These are phyloP conservation scores for Limnothrissa miodon DNA, from an alignment of 2,113 vertebrate genomes.

Conservation along the genomic window DNA sequence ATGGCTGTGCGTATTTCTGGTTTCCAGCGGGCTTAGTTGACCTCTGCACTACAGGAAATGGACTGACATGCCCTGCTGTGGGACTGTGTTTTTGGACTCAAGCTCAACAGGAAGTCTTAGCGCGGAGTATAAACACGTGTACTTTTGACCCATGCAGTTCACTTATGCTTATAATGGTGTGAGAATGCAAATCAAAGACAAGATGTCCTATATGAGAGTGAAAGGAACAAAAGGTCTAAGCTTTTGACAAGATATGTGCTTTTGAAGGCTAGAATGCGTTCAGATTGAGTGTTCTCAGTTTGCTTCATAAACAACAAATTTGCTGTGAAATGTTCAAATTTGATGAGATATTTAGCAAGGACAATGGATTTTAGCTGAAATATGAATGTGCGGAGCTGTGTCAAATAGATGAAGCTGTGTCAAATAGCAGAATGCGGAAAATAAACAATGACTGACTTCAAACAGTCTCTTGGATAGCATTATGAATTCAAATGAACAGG, in stretches of 20 bases:
- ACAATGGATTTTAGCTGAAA: too few species aligned
- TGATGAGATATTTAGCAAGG: too few species aligned
- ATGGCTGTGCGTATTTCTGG: neutral
- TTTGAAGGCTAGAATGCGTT: neutral
- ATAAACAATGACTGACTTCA: too few species aligned
- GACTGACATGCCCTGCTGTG: neutral
- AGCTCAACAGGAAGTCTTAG: constrained; percentile 31
- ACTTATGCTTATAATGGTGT: neutral
- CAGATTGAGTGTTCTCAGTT: neutral
- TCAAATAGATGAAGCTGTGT: too few species aligned
- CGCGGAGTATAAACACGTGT: constrained; percentile 30
- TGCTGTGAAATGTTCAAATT: neutral
- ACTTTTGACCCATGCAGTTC: neutral
- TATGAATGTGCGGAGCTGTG: too few species aligned
- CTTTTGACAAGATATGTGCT: neutral
- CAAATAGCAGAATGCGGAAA: too few species aligned
- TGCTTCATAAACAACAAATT: neutral
- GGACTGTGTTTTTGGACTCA: neutral
- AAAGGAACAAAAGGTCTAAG: neutral
- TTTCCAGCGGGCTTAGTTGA: neutral
- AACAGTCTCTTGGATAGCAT: neutral
- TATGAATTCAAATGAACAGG: neutral
- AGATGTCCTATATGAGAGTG: neutral
- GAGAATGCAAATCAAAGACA: neutral
- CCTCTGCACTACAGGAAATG: neutral